Evolutionary conservation across 2,797 vertebrate species (phyloP).

Genomic region (Mormyrus hasselquistii): DNA sequence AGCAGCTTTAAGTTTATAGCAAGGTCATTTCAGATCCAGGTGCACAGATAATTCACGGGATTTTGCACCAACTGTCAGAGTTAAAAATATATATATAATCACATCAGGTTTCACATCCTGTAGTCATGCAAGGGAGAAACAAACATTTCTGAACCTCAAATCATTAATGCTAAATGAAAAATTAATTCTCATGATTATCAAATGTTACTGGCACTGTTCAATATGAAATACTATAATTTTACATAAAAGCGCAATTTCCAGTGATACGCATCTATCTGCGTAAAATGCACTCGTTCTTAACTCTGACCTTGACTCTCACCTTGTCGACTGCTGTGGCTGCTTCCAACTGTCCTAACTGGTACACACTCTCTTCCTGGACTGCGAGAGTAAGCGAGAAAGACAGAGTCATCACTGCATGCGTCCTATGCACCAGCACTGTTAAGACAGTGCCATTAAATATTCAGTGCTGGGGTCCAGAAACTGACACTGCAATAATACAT

Average conservation of each 20-base stretch:
- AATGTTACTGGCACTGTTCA: background rate
- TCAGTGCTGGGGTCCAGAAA: background rate
- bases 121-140: background rate
- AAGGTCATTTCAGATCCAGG: background rate
- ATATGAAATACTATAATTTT: background rate
- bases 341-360: slow-evolving; percentile 74
- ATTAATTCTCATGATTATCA: background rate
- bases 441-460: background rate
- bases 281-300: background rate
- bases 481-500: background rate
- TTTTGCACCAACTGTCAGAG: background rate
- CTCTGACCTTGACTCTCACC: slow-evolving; percentile 52
- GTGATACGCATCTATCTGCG: background rate
- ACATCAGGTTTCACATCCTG: background rate
- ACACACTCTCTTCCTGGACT: slow-evolving; percentile 78
- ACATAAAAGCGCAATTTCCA: background rate
- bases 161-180: background rate
- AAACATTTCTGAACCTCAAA: background rate
- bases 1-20: background rate
- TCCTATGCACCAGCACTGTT: background rate
- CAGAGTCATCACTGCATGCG: background rate
- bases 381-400: slow-evolving; percentile 28
- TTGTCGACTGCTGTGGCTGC: slow-evolving; percentile 52
- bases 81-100: background rate
- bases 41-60: background rate